Evolutionary conservation across 2,888 invertebrate genomes (phyloP), one percentile per base, ranked within the genome.

Genomic region (Oxyteleia sp.): DNA sequence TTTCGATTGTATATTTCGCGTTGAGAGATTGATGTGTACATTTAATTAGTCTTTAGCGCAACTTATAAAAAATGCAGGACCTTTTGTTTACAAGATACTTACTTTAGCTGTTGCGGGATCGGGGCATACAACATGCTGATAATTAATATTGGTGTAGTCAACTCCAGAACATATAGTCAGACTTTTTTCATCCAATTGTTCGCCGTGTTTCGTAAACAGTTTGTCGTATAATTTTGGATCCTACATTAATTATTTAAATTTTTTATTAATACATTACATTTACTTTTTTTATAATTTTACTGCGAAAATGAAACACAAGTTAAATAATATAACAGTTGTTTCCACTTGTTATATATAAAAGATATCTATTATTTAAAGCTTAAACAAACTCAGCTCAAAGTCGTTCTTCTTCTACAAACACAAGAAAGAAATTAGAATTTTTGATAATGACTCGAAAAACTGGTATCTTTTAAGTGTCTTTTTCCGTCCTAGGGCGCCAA

Each of bases 101-200:
- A 99, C 99, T 96, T 98, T 98, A 51, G 99, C 99, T 16, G 97
- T 98, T 85, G 97, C 97, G 15, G 97, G 96, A 94, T 98, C 98
- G 11, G 98, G 97, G 92, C 98, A 99, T 83, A 99, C 97, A 88
- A 99, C 97, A 94, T 99, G 99, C 91, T 99, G 98, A 94, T 99
- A 99, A 94, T 97, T 98, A 93, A 99, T 98, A 94, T 99, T 99
- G 93, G 99, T 99, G 94, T 99, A 98, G 94, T 99, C 99, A 13
- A 98, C 98, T 10, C 99, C 99, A 91, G 98, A 98, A 94, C 99
- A 99, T 91, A 99, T 98, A 81, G 99, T 99, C 59, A 99, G 94
- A 4, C 99, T 98, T 92, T 98, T 97, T 84, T 98, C 98, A 89
- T 99, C 99, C 85, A 99, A 93, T 82, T 94, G 95, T 81, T 94